phyloP scores from a whole-genome alignment of 1,140 invertebrate species.

The Drosophila kurseongensis region DNA sequence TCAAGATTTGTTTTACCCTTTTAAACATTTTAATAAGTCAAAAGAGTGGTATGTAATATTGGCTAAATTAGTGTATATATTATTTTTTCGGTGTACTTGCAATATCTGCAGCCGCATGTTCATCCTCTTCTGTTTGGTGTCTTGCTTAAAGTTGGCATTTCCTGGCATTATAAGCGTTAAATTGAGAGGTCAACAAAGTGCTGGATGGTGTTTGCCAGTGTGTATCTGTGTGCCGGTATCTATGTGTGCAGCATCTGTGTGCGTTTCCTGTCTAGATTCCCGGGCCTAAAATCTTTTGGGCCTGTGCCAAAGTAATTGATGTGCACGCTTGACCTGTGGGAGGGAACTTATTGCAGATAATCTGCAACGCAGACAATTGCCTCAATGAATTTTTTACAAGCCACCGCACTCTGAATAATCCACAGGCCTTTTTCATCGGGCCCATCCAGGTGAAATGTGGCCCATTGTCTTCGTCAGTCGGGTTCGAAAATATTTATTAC shows the following conservation, averaged over 20 bases:
- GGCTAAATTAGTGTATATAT: no score
- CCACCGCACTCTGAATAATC: constrained; percentile 59
- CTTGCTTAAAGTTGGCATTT: constrained; percentile 67
- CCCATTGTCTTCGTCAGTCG: constrained; percentile 63
- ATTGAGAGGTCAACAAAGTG: constrained; percentile 76
- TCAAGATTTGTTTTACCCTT: no score
- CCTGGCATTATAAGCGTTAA: constrained; percentile 81
- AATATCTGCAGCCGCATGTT: constrained; percentile 15
- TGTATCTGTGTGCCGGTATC: constrained; percentile 20
- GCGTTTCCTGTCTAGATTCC: constrained; percentile 62
- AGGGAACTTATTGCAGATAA: constrained; percentile 84
- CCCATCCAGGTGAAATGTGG: constrained; percentile 67
- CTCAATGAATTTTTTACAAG: constrained; percentile 81
- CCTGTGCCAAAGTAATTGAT: constrained; percentile 84
- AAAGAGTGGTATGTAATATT: no score
- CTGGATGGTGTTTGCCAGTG: constrained; percentile 28
- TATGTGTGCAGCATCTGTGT: constrained; percentile 31
- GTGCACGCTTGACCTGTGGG: constrained; percentile 84
- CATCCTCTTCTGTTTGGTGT: constrained; percentile 37
- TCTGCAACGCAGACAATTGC: constrained; percentile 83
- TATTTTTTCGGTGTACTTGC: constrained; percentile 1
- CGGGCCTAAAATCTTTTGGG: constrained; percentile 55
- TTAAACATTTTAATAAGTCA: no score
- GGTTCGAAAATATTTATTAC: constrained; percentile 72
- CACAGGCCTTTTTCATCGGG: constrained; percentile 50